Percentiles rank a stretch among this genome's conserved stretches.
These are phyloP conservation scores for Prionace glauca DNA, from an alignment of 2,797 vertebrate genomes.

Conservation along the genomic window DNA sequence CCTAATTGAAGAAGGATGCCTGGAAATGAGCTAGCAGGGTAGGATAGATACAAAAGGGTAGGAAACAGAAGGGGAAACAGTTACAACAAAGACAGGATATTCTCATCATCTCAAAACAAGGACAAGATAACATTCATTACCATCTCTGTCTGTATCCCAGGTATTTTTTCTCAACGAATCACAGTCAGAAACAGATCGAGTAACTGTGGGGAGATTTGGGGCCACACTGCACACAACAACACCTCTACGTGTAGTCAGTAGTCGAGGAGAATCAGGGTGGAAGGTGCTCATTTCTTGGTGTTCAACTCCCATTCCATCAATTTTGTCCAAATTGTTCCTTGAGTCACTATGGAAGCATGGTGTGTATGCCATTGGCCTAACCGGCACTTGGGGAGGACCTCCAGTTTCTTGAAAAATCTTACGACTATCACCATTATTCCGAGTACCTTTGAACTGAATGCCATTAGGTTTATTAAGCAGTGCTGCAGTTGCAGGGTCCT, in stretches of 20 bases:
- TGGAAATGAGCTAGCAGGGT: neutral
- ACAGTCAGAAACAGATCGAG: constrained; percentile 84
- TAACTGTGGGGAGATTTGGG: constrained; percentile 81
- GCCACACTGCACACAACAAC: constrained; percentile 93
- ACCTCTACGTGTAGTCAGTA: constrained; percentile 74
- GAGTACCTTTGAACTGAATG: constrained; percentile 76
- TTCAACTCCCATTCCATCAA: constrained; percentile 70
- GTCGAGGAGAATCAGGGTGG: constrained; percentile 83
- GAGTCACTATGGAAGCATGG: constrained; percentile 88
- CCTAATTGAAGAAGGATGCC: neutral
- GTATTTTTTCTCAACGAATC: constrained; percentile 85
- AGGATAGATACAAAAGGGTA: constrained; percentile 14
- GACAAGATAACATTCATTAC: constrained; percentile 50
- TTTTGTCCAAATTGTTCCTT: constrained; percentile 77
- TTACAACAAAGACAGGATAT: neutral
- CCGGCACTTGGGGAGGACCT: constrained; percentile 82
- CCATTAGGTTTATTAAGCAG: constrained; percentile 90
- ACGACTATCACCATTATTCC: constrained; percentile 70
- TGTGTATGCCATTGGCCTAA: constrained; percentile 90
- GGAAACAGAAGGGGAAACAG: neutral
- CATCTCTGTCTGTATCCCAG: constrained; percentile 74
- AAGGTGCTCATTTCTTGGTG: constrained; percentile 95
- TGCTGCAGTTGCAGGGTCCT: constrained; percentile 86
- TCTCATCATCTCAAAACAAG: constrained; percentile 58
- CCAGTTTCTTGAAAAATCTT: constrained; percentile 80